Evolutionary conservation across 2,888 invertebrate species (phyloP), one percentile per base, ranked within the genome.

Genomic region (Orthosia gracilis): DNA sequence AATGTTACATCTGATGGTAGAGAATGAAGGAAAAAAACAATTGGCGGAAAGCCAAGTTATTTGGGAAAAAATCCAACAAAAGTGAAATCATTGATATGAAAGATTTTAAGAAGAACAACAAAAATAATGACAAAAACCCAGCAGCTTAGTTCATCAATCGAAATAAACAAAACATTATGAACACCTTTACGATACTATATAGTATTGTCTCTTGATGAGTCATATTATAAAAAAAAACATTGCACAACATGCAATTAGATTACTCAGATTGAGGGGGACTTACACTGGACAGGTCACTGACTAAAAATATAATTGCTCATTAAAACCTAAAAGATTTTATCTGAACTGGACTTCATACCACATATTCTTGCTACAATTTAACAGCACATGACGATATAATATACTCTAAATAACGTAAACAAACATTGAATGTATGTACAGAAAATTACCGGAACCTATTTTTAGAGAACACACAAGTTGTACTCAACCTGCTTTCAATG

Each of bases 21-120:
- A 40, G 31, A 55, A 21, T 62, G 47, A 0, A 17, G 17, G 9
- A 31, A n/a, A 23, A 11, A 55, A 26, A 40, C 13, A 45, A 18
- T 67, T 74, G 77, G 77, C 76, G 2, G 3, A 0, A 31, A 9
- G 45, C 76, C 73, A 74, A 74, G 4, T 9, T 49, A 0, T 1
- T 15, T 18, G 11, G 1, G 12, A 57, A 45, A 21, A n/a, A 9
- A 45, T 12, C 15, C n/a, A n/a, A 15, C 15, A 50, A 15, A 50
- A 45, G 23, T 45, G 23, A 66, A 50, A 57, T 21, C 18, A 57
- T 50, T n/a, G 49, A 45, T 12, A 21, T 13, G 4, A 13, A 26
- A 18, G 18, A 18, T 45, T 23, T 12, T 23, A 2, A 64, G 1
- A 2, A 11, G 7, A n/a, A n/a, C n/a, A n/a, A n/a, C n/a, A n/a